Evolutionary conservation across 1,140 invertebrate species (phyloP).

Genomic region (Heliothis subflexa): DNA sequence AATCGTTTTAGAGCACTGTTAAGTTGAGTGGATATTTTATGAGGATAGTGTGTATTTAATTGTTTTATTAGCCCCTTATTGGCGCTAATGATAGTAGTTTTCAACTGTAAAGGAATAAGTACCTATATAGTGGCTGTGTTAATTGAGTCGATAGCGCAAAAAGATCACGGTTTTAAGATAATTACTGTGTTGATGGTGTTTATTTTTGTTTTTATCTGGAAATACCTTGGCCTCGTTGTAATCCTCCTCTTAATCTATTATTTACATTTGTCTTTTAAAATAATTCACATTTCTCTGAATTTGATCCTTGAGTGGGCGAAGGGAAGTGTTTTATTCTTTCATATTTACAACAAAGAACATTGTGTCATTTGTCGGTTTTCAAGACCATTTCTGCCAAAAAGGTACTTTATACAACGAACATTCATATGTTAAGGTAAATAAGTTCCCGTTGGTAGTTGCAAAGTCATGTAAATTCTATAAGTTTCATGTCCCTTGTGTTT

Average conservation of each 20-base stretch:
- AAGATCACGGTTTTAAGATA: not conserved
- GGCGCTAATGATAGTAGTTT: slow-evolving; percentile 1
- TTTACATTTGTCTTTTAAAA: not conserved
- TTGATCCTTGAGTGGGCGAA: not conserved
- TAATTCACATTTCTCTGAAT: not conserved
- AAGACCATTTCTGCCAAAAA: too few species aligned
- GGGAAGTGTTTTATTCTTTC: not conserved
- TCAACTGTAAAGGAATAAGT: not conserved
- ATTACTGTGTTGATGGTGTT: not conserved
- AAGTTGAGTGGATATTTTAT: slow-evolving; percentile 9
- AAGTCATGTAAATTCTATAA: too few species aligned
- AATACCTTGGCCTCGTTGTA: not conserved
- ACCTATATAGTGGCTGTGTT: not conserved
- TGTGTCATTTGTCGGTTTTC: too few species aligned
- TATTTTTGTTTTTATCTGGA: not conserved
- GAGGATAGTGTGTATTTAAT: slow-evolving; percentile 27
- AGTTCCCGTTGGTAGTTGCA: too few species aligned
- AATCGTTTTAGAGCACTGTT: slow-evolving; percentile 35
- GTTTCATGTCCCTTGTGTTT: too few species aligned
- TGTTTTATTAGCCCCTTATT: slow-evolving; percentile 19
- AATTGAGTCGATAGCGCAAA: not conserved
- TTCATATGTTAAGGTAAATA: too few species aligned
- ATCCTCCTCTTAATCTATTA: not conserved
- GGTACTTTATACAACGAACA: too few species aligned
- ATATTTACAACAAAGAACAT: too few species aligned